phyloP scores from a whole-genome alignment of 2,888 invertebrate species.

The Lissocephala sabroskyi region DNA sequence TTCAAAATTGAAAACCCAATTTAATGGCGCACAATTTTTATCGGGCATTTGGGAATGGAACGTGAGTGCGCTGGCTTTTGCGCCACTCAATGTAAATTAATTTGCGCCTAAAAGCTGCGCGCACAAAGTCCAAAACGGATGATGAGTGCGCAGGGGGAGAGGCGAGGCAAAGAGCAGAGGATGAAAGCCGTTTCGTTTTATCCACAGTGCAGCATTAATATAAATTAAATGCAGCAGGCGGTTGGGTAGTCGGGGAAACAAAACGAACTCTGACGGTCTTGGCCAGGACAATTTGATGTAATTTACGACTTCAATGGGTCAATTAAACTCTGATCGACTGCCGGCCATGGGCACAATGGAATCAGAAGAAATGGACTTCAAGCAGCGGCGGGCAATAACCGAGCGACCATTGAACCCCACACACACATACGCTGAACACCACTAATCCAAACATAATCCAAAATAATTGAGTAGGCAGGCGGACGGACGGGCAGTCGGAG shows the following conservation, averaged over 20 bases:
- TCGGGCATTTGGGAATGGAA: slow-evolving; percentile 43
- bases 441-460: slow-evolving; percentile 63
- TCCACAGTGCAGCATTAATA: slow-evolving; percentile 11
- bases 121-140: too few species aligned
- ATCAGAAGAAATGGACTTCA: too few species aligned
- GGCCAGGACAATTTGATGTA: slow-evolving; percentile 44
- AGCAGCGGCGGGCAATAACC: slow-evolving; percentile 52
- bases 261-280: too few species aligned
- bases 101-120: slow-evolving; percentile 27
- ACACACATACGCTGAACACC: background rate
- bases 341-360: too few species aligned
- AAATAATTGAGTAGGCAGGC: slow-evolving; percentile 56
- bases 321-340: slow-evolving; percentile 59
- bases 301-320: slow-evolving; percentile 62
- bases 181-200: too few species aligned
- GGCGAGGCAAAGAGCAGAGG: too few species aligned
- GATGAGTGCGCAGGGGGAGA: too few species aligned
- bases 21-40: slow-evolving; percentile 37
- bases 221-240: background rate
- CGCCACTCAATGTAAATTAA: slow-evolving; percentile 57
- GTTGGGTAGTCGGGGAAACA: too few species aligned
- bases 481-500: slow-evolving; percentile 5
- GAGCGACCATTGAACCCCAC: slow-evolving; percentile 38
- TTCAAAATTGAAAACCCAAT: slow-evolving; percentile 16
- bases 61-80: slow-evolving; percentile 8